These are phyloP conservation scores for Petaurus breviceps DNA, from an alignment of 2,113 vertebrate species.

Conservation along the genomic window DNA sequence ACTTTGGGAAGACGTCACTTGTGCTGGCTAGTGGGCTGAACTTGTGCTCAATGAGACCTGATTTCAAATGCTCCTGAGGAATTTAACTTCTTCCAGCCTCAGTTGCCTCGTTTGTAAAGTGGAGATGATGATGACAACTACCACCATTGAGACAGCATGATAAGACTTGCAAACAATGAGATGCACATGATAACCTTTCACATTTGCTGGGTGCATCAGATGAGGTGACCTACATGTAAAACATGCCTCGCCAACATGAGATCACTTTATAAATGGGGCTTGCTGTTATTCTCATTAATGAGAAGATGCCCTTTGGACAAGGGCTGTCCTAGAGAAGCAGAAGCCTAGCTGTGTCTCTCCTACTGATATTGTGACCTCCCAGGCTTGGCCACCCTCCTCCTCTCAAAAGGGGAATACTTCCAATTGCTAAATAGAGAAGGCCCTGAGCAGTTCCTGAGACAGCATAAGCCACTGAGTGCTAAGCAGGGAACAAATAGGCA, in stretches of 20 bases:
- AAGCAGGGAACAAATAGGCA: constrained; percentile 8
- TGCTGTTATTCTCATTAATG: background rate
- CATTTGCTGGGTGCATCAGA: background rate
- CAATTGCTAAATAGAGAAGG: background rate
- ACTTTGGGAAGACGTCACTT: background rate
- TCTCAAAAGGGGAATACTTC: no score
- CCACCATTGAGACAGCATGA: background rate
- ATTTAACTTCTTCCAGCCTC: background rate
- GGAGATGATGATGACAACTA: no score
- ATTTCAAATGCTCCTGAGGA: background rate
- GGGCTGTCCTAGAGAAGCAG: background rate
- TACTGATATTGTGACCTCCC: no score
- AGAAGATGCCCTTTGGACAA: background rate
- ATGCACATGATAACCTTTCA: background rate
- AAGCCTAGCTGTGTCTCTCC: background rate
- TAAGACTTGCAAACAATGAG: background rate
- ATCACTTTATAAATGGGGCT: background rate
- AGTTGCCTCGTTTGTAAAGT: background rate
- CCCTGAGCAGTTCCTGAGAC: no score
- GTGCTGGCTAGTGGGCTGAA: background rate
- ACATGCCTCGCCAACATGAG: background rate
- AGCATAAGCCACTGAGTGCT: background rate
- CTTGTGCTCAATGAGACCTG: background rate
- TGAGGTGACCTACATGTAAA: background rate
- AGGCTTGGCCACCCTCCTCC: background rate